These are phyloP conservation scores for Oryzaephilus surinamensis DNA, from an alignment of 1,140 invertebrate genomes.

Conservation along the genomic window DNA sequence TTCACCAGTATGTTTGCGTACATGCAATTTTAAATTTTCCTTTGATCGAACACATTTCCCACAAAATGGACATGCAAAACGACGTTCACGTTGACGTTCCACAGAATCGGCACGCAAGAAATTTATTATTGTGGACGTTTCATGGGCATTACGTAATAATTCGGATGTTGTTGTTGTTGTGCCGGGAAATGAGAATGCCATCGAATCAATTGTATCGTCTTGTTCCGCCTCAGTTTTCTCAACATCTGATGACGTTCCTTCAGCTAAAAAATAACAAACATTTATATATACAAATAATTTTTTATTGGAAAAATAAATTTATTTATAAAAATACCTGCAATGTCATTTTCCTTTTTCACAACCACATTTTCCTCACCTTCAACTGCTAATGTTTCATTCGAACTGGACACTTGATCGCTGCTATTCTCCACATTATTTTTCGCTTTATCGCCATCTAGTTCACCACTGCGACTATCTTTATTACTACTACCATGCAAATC, in stretches of 20 bases:
- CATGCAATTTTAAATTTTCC: constrained; percentile 79
- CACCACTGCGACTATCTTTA: constrained; percentile 1
- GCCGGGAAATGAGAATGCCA: constrained; percentile 38
- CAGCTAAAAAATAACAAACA: constrained; percentile 15
- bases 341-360: constrained; percentile 24
- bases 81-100: constrained; percentile 53
- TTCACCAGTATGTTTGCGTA: constrained; percentile 80
- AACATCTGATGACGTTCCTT: constrained; percentile 25
- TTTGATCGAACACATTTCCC: constrained; percentile 80
- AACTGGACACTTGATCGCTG: constrained; percentile 33
- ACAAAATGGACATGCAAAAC: constrained; percentile 78
- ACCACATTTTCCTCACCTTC: constrained; percentile 16
- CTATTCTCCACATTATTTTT: constrained; percentile 19
- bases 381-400: constrained; percentile 29
- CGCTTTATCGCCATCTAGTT: not conserved
- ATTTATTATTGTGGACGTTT: constrained; percentile 49
- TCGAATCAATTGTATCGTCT: constrained; percentile 58
- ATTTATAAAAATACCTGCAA: constrained; percentile 9
- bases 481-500: constrained; percentile 5
- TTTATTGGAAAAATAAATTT: not conserved
- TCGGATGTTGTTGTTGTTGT: constrained; percentile 23
- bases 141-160: constrained; percentile 37
- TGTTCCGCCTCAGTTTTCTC: constrained; percentile 42
- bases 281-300: not conserved
- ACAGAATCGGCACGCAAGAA: constrained; percentile 49